Evolutionary conservation across 2,797 vertebrate species (phyloP).

Genomic region (Tangara arthus): DNA sequence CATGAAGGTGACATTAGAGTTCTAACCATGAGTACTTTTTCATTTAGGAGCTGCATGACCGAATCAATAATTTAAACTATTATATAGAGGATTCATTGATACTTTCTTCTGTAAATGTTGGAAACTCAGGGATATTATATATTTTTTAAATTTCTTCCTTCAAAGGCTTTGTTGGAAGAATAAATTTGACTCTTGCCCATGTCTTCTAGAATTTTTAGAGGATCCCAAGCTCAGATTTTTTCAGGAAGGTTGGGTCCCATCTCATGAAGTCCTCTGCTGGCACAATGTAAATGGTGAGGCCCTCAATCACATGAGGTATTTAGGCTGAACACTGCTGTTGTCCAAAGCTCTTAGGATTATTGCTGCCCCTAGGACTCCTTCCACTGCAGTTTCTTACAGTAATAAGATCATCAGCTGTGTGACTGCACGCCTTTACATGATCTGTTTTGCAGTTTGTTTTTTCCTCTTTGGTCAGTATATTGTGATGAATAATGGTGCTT

Average conservation of each 20-base stretch:
- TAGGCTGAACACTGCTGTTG: not conserved
- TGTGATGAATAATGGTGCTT: not conserved
- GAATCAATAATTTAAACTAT: not conserved
- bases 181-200: not conserved
- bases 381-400: not conserved
- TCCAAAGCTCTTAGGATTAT: not conserved
- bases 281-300: not conserved
- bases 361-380: not conserved
- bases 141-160: not conserved
- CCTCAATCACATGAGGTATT: not conserved
- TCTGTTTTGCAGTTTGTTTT: not conserved
- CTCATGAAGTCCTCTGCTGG: not conserved
- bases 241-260: not conserved
- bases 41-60: not conserved
- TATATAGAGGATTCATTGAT: not conserved
- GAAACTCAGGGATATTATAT: not conserved
- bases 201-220: not conserved
- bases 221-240: not conserved
- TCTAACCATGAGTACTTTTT: not conserved
- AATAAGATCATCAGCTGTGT: not conserved
- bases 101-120: not conserved
- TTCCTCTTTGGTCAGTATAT: not conserved
- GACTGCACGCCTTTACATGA: not conserved
- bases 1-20: not conserved
- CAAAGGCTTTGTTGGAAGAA: not conserved